Conservation (phyloP, 37 sponge, comb jelly and placozoan genomes). For the Corticium candelabrum region DNA sequence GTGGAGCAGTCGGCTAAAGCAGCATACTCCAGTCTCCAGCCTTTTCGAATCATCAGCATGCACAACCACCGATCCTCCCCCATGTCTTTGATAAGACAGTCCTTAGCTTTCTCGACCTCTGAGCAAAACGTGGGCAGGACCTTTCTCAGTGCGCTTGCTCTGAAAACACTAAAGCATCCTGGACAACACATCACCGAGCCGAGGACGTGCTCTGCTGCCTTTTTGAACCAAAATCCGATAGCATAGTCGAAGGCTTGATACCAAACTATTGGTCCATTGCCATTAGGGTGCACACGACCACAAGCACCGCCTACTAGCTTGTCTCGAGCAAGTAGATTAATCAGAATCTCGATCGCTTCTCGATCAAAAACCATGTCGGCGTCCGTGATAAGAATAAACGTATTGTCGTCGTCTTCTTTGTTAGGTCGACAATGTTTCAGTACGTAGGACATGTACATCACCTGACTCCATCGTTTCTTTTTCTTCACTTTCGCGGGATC, state of each 20-base stretch:
- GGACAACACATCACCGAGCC: too few species aligned
- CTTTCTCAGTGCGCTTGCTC: conserved; percentile 50
- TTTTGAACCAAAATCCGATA: background rate
- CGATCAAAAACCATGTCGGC: too few species aligned
- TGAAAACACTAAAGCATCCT: conserved; percentile 68
- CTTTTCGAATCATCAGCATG: conserved; percentile 65
- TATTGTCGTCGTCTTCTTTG: too few species aligned
- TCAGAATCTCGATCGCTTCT: conserved; percentile 50
- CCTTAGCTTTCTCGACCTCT: conserved; percentile 32
- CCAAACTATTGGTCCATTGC: conserved; percentile 67
- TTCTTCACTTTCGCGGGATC: conserved; percentile 57
- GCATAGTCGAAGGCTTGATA: conserved; percentile 52
- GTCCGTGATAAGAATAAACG: too few species aligned
- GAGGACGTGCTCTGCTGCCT: conserved; percentile 41
- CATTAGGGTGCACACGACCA: conserved; percentile 76
- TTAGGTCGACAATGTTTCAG: too few species aligned
- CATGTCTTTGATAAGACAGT: conserved; percentile 86
- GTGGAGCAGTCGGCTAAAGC: conserved; percentile 63
- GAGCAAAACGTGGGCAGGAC: conserved; percentile 49
- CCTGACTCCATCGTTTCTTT: too few species aligned
- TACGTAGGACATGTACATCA: conserved; percentile 85
- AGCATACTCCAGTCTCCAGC: conserved; percentile 72
- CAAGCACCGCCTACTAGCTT: conserved; percentile 63
- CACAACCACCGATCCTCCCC: conserved; percentile 91
- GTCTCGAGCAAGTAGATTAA: conserved; percentile 61